phyloP scores from a whole-genome alignment of 2,888 invertebrate species.

The Protonemura montana region DNA sequence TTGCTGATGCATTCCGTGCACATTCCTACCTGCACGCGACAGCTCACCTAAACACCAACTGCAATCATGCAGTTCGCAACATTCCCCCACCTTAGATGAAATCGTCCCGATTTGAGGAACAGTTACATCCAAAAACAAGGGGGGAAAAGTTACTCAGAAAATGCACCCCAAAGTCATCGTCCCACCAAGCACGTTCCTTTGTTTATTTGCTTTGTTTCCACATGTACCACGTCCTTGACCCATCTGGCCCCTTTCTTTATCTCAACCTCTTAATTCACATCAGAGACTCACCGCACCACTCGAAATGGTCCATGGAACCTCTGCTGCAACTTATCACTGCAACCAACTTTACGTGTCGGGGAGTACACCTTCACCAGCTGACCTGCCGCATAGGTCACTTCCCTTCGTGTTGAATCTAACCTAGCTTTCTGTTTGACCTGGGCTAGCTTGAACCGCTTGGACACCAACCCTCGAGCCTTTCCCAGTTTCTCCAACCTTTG shows the following conservation, averaged over 20 bases:
- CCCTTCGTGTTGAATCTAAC: neutral
- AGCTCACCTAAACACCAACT: too few relatives aligned
- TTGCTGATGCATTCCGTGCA: too few relatives aligned
- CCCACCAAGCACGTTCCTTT: too few relatives aligned
- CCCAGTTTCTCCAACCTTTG: neutral
- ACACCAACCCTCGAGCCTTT: neutral
- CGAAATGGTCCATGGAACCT: neutral
- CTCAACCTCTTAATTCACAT: constrained; percentile 29
- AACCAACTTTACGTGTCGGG: neutral
- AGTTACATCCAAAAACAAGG: too few relatives aligned
- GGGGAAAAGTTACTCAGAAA: too few relatives aligned
- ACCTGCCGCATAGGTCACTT: neutral
- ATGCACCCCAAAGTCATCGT: too few relatives aligned
- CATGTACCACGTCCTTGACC: constrained; percentile 17
- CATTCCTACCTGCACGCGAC: too few relatives aligned
- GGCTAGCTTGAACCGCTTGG: neutral
- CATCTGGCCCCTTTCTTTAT: neutral
- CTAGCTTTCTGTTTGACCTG: neutral
- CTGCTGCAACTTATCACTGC: neutral
- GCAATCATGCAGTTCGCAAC: too few relatives aligned
- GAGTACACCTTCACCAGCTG: constrained; percentile 28
- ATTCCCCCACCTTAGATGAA: too few relatives aligned
- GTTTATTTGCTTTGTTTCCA: too few relatives aligned
- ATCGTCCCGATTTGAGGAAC: too few relatives aligned
- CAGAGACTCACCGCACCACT: neutral